These are phyloP conservation scores for Phaenicophaeus curvirostris DNA, from an alignment of 2,797 vertebrate genomes.

Conservation along the genomic window DNA sequence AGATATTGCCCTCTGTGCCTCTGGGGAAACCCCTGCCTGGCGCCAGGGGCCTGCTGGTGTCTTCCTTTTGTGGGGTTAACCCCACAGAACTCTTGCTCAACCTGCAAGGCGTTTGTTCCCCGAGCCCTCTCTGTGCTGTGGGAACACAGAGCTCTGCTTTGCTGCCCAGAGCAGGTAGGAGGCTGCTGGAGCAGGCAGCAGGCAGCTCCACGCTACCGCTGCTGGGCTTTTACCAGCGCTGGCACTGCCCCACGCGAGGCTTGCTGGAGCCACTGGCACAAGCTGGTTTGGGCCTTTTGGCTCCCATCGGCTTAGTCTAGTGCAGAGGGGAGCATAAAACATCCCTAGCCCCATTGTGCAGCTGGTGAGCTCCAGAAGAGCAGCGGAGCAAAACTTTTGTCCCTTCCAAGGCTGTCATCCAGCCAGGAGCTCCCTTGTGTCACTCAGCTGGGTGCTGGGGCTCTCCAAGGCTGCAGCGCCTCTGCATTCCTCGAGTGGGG, in stretches of 20 bases:
- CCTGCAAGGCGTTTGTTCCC: not conserved
- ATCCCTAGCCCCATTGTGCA: not conserved
- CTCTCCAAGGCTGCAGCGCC: not conserved
- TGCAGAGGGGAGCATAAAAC: rapidly evolving
- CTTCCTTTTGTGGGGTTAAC: not conserved
- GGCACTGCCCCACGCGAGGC: rapidly evolving
- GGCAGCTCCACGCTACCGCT: not conserved
- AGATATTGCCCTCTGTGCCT: not conserved
- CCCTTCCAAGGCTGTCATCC: not conserved
- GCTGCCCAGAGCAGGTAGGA: not conserved
- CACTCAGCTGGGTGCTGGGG: not conserved
- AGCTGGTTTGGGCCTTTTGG: not conserved
- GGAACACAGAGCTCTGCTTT: not conserved
- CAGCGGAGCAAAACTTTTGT: not conserved
- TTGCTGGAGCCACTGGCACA: not conserved
- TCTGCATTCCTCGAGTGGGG: not conserved
- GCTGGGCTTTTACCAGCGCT: not conserved
- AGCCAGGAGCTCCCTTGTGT: not conserved
- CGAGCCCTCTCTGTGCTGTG: not conserved
- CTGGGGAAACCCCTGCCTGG: not conserved
- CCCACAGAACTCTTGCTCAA: not conserved
- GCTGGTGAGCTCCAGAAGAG: not conserved
- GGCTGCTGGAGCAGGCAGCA: not conserved
- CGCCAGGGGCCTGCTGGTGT: not conserved
- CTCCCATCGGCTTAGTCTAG: not conserved